Evolutionary conservation across 64 coral and sea anemone genomes (phyloP), one percentile per base, ranked within the genome.

Genomic region (Actinia equina): DNA sequence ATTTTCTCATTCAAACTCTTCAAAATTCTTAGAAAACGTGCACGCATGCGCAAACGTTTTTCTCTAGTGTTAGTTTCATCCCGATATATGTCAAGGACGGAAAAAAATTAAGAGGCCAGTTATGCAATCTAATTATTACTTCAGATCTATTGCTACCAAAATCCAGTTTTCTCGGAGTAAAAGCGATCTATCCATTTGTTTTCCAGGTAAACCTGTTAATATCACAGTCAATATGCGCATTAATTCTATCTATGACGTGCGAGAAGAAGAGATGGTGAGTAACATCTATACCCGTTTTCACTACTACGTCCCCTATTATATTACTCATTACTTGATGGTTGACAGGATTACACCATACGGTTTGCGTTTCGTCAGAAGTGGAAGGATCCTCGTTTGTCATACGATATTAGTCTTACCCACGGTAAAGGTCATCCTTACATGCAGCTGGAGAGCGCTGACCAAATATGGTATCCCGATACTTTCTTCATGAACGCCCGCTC

Each of bases 191-290:
- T 17, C 23, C 17, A 9, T 7, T 45, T 84, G 20, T 41, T n/a
- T 85, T 30, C 3, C 17, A 85, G 83, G 83, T 18, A 57, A 59
- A 59, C 83, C 83, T 37, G 83, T 85, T 30, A 85, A 85, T 20
- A 85, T 85, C 83, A 85, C 83, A 4, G 83, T 85, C 52, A 85
- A 85, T 63, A 85, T 85, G 83, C 49, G 83, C 43, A 85, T 85
- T 43, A 85, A 85, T 43, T 85, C 83, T 43, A 56, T 85, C 6
- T 85, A 59, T 63, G 83, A 85, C 16, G 83, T 85, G 16, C 83
- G 55, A n/a, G 83, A 85, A 63, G 83, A 85, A 43, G 83, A 57
- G 23, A 85, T 85, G 83, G 83, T 85, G 42, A 85, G 55, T 60
- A 61, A 3, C n/a, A n/a, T n/a, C n/a, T n/a, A n/a, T n/a, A n/a